Percentiles rank a stretch among this genome's conserved stretches.
Conservation (phyloP, 2,113 vertebrate genomes). For the Genyomyrus donnyi region DNA sequence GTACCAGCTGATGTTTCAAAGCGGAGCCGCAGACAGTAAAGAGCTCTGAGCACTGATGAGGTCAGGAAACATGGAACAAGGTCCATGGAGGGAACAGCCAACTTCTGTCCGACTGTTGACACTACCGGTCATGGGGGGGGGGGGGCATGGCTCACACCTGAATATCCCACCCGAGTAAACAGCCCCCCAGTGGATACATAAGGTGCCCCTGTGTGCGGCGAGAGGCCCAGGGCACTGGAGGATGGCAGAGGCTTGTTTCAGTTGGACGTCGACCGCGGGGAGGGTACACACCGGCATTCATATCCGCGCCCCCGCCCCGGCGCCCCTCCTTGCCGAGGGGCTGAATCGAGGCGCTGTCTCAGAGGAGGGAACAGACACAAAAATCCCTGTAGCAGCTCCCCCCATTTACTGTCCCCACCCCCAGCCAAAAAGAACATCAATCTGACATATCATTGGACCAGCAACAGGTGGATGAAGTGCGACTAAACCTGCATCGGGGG, state of each 20-base stretch:
- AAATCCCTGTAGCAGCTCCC: not conserved
- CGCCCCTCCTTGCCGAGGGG: not conserved
- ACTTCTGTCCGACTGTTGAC: not conserved
- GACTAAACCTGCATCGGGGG: not conserved
- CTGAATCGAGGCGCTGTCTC: not conserved
- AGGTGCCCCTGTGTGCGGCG: not conserved
- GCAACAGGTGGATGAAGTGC: not conserved
- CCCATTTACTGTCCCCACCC: not conserved
- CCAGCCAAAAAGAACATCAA: not conserved
- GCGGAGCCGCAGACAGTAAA: not conserved
- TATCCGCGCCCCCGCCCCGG: not conserved
- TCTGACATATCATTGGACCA: not conserved
- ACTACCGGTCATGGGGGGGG: not conserved
- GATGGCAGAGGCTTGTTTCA: not conserved
- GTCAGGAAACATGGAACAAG: not conserved
- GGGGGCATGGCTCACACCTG: not conserved
- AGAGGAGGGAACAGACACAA: not conserved
- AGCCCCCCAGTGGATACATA: not conserved
- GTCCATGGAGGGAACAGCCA: not conserved
- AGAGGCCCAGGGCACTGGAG: not conserved
- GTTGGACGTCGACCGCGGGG: not conserved
- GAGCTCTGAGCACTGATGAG: not conserved
- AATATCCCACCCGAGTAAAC: not conserved
- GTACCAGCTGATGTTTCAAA: not conserved
- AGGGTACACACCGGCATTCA: not conserved